These are phyloP conservation scores for Stenodema calcarata DNA, from an alignment of 2,888 invertebrate species.

Conservation along the genomic window DNA sequence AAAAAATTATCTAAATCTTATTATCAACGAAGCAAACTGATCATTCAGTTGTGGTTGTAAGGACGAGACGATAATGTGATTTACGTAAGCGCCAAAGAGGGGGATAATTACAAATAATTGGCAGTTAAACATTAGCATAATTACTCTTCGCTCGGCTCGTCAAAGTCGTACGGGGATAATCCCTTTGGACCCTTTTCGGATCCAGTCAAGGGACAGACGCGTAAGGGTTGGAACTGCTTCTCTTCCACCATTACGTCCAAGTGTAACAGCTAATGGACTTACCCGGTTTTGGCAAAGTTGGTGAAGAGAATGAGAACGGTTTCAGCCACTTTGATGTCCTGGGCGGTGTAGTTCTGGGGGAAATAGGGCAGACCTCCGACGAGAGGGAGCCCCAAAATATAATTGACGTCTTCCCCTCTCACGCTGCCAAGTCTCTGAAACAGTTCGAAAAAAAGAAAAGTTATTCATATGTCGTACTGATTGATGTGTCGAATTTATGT, in stretches of 20 bases:
- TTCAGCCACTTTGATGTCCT: constrained; percentile 78
- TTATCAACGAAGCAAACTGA: too few species aligned
- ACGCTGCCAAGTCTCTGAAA: constrained; percentile 79
- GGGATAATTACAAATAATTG: not conserved
- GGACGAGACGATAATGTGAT: not conserved
- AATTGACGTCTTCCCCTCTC: constrained; percentile 85
- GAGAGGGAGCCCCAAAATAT: constrained; percentile 81
- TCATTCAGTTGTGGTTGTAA: not conserved
- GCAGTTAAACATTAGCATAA: not conserved
- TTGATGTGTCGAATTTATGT: too few species aligned
- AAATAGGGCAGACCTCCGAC: constrained; percentile 69
- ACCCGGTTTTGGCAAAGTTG: constrained; percentile 89
- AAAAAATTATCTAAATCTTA: too few species aligned
- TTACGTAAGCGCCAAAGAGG: not conserved
- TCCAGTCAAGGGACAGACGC: not conserved
- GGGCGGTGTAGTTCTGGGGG: constrained; percentile 79
- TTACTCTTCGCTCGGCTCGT: not conserved
- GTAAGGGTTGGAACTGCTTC: not conserved
- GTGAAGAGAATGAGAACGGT: constrained; percentile 83
- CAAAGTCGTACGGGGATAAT: not conserved
- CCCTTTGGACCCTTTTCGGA: not conserved
- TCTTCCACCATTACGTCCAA: not conserved
- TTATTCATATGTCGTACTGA: too few species aligned
- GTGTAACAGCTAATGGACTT: constrained; percentile 61
- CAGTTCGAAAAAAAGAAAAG: constrained; percentile 21